Conservation (phyloP, 2,113 vertebrate genomes). For the Periophthalmodon schlosseri region DNA sequence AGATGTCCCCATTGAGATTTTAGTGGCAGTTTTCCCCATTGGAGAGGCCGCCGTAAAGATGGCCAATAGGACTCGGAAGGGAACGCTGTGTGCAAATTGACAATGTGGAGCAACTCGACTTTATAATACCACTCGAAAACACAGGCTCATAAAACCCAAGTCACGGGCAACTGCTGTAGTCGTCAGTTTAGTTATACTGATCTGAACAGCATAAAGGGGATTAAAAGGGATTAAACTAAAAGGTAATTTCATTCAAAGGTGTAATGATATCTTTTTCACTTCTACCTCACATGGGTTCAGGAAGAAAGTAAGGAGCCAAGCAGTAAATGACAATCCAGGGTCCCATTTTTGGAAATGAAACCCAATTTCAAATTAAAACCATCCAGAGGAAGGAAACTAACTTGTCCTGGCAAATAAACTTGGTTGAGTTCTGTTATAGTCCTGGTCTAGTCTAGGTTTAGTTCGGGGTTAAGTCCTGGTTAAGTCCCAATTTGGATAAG, state of each 20-base stretch:
- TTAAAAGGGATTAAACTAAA: slow-evolving; percentile 22
- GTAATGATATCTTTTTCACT: slow-evolving; percentile 23
- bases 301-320: slow-evolving; percentile 3
- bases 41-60: slow-evolving; percentile 57
- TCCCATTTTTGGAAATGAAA: background rate
- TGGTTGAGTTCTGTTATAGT: too few species aligned
- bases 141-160: slow-evolving; percentile 41
- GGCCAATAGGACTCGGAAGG: slow-evolving; percentile 56
- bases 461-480: too few species aligned
- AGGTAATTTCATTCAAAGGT: slow-evolving; percentile 42
- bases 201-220: slow-evolving; percentile 19
- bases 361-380: background rate
- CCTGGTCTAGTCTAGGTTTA: too few species aligned
- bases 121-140: slow-evolving; percentile 57
- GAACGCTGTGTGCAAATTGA: slow-evolving; percentile 42
- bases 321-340: background rate
- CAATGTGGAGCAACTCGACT: slow-evolving; percentile 55
- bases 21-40: slow-evolving; percentile 61
- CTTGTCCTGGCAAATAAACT: too few species aligned
- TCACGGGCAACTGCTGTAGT: slow-evolving; percentile 15
- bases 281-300: background rate
- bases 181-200: slow-evolving; percentile 38
- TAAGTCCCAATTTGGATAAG: too few species aligned
- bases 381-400: background rate
- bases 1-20: slow-evolving; percentile 73